A percentile compares a stretch with the other conserved stretches of the same genome.
Evolutionary conservation across 2,888 invertebrate species (phyloP).

Genomic region (Tenthredo distinguenda): DNA sequence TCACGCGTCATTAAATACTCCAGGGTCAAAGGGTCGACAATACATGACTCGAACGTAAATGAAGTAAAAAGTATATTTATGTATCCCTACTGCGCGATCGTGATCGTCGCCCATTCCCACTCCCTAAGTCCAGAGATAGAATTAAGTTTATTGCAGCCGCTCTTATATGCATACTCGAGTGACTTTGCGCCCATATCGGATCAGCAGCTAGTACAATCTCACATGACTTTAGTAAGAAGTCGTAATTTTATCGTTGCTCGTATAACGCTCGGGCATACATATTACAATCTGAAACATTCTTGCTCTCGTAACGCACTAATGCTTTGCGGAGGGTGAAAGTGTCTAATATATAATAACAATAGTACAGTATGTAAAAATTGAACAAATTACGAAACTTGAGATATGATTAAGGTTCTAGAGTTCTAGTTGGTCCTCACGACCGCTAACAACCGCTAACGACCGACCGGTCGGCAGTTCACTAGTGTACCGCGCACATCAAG

Average conservation of each 20-base stretch:
- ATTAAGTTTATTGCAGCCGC: conserved; percentile 20
- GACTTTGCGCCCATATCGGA: conserved; percentile 17
- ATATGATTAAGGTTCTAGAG: conserved; percentile 35
- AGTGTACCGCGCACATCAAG: neutral
- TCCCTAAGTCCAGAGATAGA: neutral
- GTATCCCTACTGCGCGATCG: neutral
- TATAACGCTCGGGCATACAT: neutral
- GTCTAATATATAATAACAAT: conserved; percentile 44
- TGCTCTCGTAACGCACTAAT: conserved; percentile 28
- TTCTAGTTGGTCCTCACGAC: conserved; percentile 38
- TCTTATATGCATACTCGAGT: neutral
- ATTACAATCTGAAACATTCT: neutral
- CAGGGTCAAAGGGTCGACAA: conserved; percentile 37
- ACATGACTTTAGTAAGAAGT: conserved; percentile 34
- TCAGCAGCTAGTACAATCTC: conserved; percentile 31
- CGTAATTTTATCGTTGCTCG: conserved; percentile 26
- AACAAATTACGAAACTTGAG: conserved; percentile 46
- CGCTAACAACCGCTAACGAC: conserved; percentile 48
- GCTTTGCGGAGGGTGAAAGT: conserved; percentile 45
- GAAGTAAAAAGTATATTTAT: conserved; percentile 10
- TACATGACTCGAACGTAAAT: neutral
- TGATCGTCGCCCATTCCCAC: conserved; percentile 10
- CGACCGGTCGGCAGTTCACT: conserved; percentile 39
- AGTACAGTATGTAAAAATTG: conserved; percentile 38
- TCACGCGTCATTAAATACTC: conserved; percentile 42